These are phyloP conservation scores for Oreochromis spilurus DNA, from an alignment of 2,113 vertebrate genomes.

Conservation along the genomic window DNA sequence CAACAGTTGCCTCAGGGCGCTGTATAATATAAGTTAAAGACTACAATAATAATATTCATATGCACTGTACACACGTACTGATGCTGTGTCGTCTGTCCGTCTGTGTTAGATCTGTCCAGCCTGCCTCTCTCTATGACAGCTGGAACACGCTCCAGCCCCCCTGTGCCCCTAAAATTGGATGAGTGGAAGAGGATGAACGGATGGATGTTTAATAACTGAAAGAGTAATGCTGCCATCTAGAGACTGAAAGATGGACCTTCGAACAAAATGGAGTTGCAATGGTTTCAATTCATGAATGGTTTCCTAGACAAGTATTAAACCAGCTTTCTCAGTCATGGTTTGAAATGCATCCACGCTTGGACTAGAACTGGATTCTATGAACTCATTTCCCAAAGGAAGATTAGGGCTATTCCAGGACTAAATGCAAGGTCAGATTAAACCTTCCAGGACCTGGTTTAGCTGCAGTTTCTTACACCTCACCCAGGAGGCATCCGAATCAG, in stretches of 20 bases:
- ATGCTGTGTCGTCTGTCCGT: neutral
- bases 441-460: neutral
- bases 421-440: neutral
- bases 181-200: neutral
- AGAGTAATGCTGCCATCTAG: neutral
- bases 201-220: neutral
- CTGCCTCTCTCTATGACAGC: neutral
- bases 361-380: neutral
- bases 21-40: neutral
- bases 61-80: neutral
- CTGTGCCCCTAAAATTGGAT: neutral
- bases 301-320: neutral
- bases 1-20: neutral
- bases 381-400: neutral
- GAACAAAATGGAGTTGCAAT: neutral
- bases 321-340: neutral
- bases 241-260: neutral
- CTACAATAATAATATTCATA: neutral
- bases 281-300: neutral
- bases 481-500: fast-evolving
- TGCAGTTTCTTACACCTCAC: neutral
- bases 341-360: neutral
- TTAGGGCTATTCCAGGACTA: neutral
- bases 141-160: neutral
- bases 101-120: neutral